Evolutionary conservation across 2,888 invertebrate species (phyloP).

Genomic region (Phortica okadai): DNA sequence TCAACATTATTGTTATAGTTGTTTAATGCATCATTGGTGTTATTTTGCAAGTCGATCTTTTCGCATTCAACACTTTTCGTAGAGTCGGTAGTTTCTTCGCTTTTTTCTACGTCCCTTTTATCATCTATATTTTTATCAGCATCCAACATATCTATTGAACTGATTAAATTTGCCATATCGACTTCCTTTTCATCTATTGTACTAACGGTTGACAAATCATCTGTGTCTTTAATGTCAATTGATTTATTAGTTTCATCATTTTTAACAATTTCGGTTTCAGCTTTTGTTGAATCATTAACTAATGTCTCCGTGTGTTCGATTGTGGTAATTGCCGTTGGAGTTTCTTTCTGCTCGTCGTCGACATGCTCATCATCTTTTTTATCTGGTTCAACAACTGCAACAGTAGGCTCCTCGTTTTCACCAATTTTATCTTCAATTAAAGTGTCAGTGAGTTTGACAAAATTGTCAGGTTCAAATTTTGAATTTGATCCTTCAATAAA

Average conservation of each 20-base stretch:
- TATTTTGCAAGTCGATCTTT: too few species aligned
- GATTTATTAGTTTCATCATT: too few species aligned
- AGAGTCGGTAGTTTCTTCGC: neutral
- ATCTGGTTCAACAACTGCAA: neutral
- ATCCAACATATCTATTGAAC: too few species aligned
- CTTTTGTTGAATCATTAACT: neutral
- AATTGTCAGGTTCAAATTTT: neutral
- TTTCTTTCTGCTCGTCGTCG: constrained; percentile 9
- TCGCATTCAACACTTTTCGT: too few species aligned
- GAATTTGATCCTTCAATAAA: neutral
- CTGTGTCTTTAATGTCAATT: too few species aligned
- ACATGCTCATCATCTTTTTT: neutral
- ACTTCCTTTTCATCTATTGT: too few species aligned
- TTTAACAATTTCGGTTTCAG: neutral
- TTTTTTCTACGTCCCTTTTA: neutral
- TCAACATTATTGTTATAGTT: too few species aligned
- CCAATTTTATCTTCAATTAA: neutral
- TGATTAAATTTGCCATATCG: too few species aligned
- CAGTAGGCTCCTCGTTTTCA: neutral
- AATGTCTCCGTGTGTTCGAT: too few species aligned
- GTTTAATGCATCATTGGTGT: too few species aligned
- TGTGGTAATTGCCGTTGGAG: neutral
- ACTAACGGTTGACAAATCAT: too few species aligned
- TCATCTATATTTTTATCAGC: neutral
- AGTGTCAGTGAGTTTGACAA: neutral